phyloP scores from a whole-genome alignment of 2,888 invertebrate genomes.

The Baccha elongata region DNA sequence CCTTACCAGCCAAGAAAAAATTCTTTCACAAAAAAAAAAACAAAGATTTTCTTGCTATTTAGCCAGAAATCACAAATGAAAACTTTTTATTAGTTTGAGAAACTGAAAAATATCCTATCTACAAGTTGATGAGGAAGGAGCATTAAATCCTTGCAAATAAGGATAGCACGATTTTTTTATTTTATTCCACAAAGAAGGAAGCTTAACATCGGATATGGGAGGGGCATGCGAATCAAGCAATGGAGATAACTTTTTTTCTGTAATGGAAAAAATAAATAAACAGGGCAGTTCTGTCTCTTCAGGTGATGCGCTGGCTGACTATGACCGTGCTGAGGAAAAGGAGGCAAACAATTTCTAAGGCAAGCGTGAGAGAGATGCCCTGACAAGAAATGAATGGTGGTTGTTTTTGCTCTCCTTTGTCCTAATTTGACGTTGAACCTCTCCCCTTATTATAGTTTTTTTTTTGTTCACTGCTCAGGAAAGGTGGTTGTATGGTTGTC shows the following conservation, averaged over 20 bases:
- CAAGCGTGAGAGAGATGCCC: constrained; percentile 37
- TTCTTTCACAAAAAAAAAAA: constrained; percentile 22
- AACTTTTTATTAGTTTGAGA: constrained; percentile 56
- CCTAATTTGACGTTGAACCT: constrained; percentile 53
- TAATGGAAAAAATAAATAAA: constrained; percentile 29
- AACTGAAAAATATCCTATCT: constrained; percentile 21
- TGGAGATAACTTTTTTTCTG: constrained; percentile 44
- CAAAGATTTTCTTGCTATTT: constrained; percentile 41
- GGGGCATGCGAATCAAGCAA: constrained; percentile 65
- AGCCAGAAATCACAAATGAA: constrained; percentile 45
- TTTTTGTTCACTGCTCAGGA: not conserved
- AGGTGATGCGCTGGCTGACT: constrained; percentile 63
- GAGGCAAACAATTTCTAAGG: constrained; percentile 13
- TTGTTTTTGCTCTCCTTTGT: constrained; percentile 49
- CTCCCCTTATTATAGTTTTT: constrained; percentile 36
- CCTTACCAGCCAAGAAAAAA: constrained; percentile 11
- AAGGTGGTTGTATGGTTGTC: constrained; percentile 30
- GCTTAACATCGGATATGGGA: constrained; percentile 46
- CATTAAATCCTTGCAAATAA: constrained; percentile 23
- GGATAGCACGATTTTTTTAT: constrained; percentile 31
- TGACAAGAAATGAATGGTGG: constrained; percentile 55
- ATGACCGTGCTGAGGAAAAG: constrained; percentile 20
- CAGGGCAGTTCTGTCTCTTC: constrained; percentile 71
- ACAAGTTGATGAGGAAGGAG: constrained; percentile 38
- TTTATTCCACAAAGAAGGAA: constrained; percentile 26